Evolutionary conservation across 2,113 vertebrate genomes (phyloP).

Genomic region (Menura novaehollandiae): DNA sequence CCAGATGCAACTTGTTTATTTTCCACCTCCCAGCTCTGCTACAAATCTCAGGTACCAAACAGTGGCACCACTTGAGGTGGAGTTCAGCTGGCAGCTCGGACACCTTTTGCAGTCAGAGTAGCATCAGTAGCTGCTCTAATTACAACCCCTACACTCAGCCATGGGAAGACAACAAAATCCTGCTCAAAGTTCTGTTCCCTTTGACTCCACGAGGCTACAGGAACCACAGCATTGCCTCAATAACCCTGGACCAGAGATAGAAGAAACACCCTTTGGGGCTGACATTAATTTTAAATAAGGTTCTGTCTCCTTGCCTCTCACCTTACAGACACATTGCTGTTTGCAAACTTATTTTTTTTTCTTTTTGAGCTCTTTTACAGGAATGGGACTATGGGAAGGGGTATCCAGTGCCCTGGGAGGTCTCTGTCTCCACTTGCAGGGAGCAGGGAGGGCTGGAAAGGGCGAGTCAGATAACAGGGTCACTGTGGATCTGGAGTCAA

Average conservation of each 20-base stretch:
- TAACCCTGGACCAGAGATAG: background rate
- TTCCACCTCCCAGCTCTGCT: background rate
- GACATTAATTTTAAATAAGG: conserved; percentile 17
- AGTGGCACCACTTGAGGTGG: background rate
- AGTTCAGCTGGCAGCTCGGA: background rate
- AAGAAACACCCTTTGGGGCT: background rate
- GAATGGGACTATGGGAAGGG: background rate
- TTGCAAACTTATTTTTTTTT: background rate
- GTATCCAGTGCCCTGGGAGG: background rate
- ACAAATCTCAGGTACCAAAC: background rate
- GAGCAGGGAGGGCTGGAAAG: background rate
- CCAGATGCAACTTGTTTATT: background rate
- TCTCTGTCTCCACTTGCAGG: background rate
- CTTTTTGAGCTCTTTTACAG: background rate
- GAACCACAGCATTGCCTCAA: background rate
- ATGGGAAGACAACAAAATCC: background rate
- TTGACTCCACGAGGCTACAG: background rate
- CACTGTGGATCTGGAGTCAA: background rate
- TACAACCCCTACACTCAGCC: background rate
- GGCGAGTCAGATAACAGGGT: background rate
- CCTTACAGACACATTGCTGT: background rate
- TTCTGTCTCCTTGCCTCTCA: background rate
- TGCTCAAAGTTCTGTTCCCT: background rate
- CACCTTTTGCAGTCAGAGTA: background rate
- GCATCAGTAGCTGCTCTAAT: background rate